Evolutionary conservation across 1,140 invertebrate genomes (phyloP), one percentile per base, ranked within the genome.

Genomic region (Antheraea mylitta): DNA sequence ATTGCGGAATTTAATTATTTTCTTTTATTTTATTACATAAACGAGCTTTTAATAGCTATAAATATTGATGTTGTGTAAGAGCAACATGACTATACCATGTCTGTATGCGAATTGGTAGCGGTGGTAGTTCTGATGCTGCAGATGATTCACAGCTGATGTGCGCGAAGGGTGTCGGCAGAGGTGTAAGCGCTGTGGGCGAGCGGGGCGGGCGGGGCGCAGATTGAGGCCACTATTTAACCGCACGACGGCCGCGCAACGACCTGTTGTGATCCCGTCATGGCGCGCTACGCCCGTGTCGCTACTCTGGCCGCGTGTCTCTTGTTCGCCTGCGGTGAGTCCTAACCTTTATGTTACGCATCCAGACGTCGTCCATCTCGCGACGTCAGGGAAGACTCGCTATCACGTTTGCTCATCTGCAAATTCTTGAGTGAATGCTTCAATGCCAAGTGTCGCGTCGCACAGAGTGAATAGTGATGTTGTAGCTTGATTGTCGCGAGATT

Each of bases 231-330:
- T 91, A 93, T 93, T 92, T 88, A 92, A 92, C 80, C 81, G 83
- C 82, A 82, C 86, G 81, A 80, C 88, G 85, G 84, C 86, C 90
- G 90, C 89, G 86, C 89, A 91, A 83, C 90, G 92, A 92, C 92
- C 92, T 93, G 92, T 93, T 92, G 92, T 93, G 91, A 91, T 90
- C 89, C 91, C 87, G 92, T 92, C 93, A 93, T 93, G 93, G 93
- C 93, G 93, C 92, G 90, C 92, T 93, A 92, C 88, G 91, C 91
- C 87, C 87, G 91, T 92, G 92, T 92, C 84, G 88, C 89, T 89
- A 85, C 87, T 86, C 80, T 92, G 86, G 86, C 87, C 86, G 90
- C 89, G 90, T 92, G 91, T 86, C 87, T 93, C 86, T 90, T 90
- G 76, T 86, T 93, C 83, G 90, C 86, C 85, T 88, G 89, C 91